phyloP scores from a whole-genome alignment of 2,888 invertebrate species.

The Taenaris catops region DNA sequence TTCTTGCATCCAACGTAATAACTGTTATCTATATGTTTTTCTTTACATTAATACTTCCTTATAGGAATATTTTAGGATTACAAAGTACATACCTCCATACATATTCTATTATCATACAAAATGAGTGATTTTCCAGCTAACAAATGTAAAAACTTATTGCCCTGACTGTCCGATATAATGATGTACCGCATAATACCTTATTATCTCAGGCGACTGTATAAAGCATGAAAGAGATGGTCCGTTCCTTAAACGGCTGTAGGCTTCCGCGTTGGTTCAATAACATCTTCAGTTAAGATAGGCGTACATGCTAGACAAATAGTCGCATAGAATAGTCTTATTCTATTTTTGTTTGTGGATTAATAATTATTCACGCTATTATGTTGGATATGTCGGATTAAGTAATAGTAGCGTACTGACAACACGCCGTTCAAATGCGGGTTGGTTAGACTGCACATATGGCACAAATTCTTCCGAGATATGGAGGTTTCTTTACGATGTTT shows the following conservation, averaged over 20 bases:
- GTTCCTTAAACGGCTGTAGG: slow-evolving; percentile 28
- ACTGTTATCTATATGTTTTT: too few species aligned
- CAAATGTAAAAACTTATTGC: slow-evolving; percentile 19
- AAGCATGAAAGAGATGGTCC: slow-evolving; percentile 24
- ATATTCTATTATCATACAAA: slow-evolving; percentile 7
- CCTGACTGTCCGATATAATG: slow-evolving; percentile 19
- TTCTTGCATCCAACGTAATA: too few species aligned
- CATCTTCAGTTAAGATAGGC: slow-evolving; percentile 8
- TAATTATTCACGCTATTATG: too few species aligned
- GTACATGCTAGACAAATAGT: slow-evolving; percentile 10
- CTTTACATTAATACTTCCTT: too few species aligned
- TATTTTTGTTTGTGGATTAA: too few species aligned
- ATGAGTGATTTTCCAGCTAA: slow-evolving; percentile 6
- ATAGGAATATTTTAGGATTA: slow-evolving; percentile 1
- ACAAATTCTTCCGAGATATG: too few species aligned
- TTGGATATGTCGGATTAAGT: too few species aligned
- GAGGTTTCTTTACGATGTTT: too few species aligned
- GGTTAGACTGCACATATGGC: too few species aligned
- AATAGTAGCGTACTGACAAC: too few species aligned
- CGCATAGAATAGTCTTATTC: too few species aligned
- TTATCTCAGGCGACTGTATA: slow-evolving; percentile 23
- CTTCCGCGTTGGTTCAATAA: slow-evolving; percentile 35
- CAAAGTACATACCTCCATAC: slow-evolving; percentile 1
- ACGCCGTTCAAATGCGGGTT: too few species aligned
- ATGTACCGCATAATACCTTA: slow-evolving; percentile 24